phyloP scores from a whole-genome alignment of 2,113 vertebrate genomes.

The Cricetomys ansorgei region DNA sequence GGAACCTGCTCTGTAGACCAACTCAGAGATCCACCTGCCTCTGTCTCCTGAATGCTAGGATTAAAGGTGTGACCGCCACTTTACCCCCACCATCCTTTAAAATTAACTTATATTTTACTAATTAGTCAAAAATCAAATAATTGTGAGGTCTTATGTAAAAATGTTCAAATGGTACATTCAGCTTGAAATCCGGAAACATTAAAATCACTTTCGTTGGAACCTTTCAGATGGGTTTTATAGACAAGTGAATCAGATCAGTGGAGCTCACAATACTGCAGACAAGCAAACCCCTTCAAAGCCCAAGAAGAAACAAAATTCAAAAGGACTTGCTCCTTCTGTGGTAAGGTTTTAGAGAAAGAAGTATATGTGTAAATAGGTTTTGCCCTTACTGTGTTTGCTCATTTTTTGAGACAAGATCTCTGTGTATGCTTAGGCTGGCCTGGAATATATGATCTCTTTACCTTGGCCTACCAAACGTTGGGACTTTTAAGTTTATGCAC shows the following conservation, averaged over 20 bases:
- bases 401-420: background rate
- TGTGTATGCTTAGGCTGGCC: background rate
- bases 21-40: too few relatives aligned
- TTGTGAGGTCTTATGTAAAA: background rate
- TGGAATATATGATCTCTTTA: background rate
- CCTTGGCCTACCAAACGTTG: background rate
- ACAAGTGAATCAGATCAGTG: constrained; percentile 96
- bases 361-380: background rate
- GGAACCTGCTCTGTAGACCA: too few relatives aligned
- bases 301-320: constrained; percentile 91
- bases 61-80: too few relatives aligned
- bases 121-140: constrained; percentile 13
- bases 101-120: constrained; percentile 2
- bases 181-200: constrained; percentile 16
- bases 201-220: constrained; percentile 15
- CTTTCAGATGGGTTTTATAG: constrained; percentile 97
- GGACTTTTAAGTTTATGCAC: background rate
- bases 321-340: constrained; percentile 95
- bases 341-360: constrained; percentile 85
- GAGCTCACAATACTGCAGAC: constrained; percentile 95
- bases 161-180: constrained; percentile 33
- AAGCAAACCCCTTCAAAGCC: constrained; percentile 89
- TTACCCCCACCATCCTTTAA: too few relatives aligned
- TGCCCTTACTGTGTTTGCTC: background rate
- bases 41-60: too few relatives aligned